Evolutionary conservation across 2,797 vertebrate genomes (phyloP), one percentile per base, ranked within the genome.

Genomic region (Aldrovandia affinis): DNA sequence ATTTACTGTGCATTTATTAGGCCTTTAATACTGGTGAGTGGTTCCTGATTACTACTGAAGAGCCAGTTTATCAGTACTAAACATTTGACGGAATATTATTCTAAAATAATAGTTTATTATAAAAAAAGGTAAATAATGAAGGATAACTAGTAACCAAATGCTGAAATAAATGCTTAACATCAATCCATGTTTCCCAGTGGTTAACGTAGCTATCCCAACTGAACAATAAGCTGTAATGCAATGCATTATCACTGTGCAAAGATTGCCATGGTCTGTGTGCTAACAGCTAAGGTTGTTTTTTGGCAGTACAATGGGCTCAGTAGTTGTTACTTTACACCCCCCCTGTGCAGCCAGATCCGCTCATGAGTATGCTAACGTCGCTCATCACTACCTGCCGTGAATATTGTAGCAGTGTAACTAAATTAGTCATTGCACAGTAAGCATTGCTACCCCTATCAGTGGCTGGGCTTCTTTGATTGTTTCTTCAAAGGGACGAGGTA

Each of bases 391-490:
- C 78, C 78, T 55, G 33, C 47, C 54, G 78, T 28, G 78, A 79
- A 52, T 79, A 15, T 79, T 79, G 47, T 55, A 47, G 78, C 78
- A 79, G 28, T 55, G 50, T 50, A 79, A 79, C 47, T 79, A 55
- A 79, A 79, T 79, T 86, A 84, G 59, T 68, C 28, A 81, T 85
- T 80, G n/a, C 44, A 73, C 47, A 14, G 28, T 61, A 80, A 86
- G 82, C 85, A 86, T 86, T 86, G 88, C 81, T 22, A 52, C 42
- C 50, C 54, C 54, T 12, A 79, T 79, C 78, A 52, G 28, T 79
- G 78, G 33, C 47, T 55, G 50, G 50, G 25, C 33, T 79, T 52
- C 47, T 55, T 79, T 79, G 78, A 55, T 79, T 52, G 78, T 55
- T 54, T 79, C 78, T 79, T 52, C 78, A 52, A 52, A 79, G 47